phyloP scores from a whole-genome alignment of 2,797 vertebrate species.

The Pantherophis vulpinus region DNA sequence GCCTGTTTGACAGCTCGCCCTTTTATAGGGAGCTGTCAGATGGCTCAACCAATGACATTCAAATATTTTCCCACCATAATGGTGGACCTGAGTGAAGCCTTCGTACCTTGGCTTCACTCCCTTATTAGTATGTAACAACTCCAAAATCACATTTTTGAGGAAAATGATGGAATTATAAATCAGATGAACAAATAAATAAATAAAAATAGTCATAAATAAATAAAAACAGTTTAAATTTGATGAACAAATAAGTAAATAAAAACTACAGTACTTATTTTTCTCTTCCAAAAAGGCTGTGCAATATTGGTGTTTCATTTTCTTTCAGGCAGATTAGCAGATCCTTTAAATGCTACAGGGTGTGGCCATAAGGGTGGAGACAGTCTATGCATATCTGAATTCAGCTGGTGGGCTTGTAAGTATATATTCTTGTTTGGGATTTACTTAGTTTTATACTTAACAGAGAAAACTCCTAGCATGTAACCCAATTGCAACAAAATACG shows the following conservation, averaged over 20 bases:
- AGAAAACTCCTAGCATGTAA: background rate
- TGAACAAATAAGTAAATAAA: background rate
- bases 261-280: background rate
- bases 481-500: background rate
- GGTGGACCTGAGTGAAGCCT: too few relatives aligned
- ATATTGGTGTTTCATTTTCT: slow-evolving; percentile 24
- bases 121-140: background rate
- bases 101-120: too few relatives aligned
- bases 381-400: slow-evolving; percentile 77
- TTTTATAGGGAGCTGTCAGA: too few relatives aligned
- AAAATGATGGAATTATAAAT: background rate
- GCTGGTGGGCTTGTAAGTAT: slow-evolving; percentile 89
- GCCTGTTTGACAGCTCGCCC: too few relatives aligned
- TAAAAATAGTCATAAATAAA: background rate
- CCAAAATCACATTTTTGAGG: background rate
- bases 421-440: background rate
- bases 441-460: background rate
- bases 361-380: slow-evolving; percentile 68
- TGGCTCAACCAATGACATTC: too few relatives aligned
- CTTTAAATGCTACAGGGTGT: slow-evolving; percentile 64
- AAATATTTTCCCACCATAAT: too few relatives aligned
- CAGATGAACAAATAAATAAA: background rate
- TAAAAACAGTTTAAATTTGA: background rate
- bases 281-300: background rate
- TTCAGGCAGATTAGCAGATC: slow-evolving; percentile 82